Conservation (phyloP, 2,113 vertebrate species). For the Gymnobelideus leadbeateri region DNA sequence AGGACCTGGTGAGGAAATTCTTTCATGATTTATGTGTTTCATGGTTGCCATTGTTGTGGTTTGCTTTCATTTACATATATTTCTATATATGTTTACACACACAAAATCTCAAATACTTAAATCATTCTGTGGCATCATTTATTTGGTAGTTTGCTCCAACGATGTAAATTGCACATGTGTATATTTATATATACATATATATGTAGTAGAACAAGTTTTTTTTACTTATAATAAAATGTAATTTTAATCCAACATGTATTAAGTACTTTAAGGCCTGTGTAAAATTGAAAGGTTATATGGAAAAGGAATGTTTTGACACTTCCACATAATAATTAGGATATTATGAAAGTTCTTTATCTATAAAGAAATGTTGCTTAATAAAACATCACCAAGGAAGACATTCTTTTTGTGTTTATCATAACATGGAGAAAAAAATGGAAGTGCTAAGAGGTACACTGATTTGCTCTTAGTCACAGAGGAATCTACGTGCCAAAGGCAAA, state of each 20-base stretch:
- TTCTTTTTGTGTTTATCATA: slow-evolving; percentile 46
- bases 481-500: slow-evolving; percentile 7
- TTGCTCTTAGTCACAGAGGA: slow-evolving; percentile 20
- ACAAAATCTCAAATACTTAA: not conserved
- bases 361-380: not conserved
- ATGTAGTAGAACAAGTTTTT: not conserved
- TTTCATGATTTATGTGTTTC: slow-evolving; percentile 35
- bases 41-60: not conserved
- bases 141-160: not conserved
- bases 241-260: slow-evolving; percentile 27
- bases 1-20: slow-evolving; percentile 17
- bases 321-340: not conserved
- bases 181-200: slow-evolving; percentile 34
- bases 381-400: not conserved
- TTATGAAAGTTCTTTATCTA: not conserved
- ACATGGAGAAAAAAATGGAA: not conserved
- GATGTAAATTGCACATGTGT: not conserved
- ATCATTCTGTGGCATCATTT: not conserved
- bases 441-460: slow-evolving; percentile 47
- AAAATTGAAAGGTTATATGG: slow-evolving; percentile 44
- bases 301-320: slow-evolving; percentile 45
- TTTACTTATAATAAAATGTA: slow-evolving; percentile 52
- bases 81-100: not conserved
- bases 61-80: not conserved
- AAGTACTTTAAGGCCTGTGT: slow-evolving; percentile 34